A percentile compares a stretch with the other conserved stretches of the same genome.
phyloP scores from a whole-genome alignment of 2,797 vertebrate species.

The Lophotriccus pileatus region DNA sequence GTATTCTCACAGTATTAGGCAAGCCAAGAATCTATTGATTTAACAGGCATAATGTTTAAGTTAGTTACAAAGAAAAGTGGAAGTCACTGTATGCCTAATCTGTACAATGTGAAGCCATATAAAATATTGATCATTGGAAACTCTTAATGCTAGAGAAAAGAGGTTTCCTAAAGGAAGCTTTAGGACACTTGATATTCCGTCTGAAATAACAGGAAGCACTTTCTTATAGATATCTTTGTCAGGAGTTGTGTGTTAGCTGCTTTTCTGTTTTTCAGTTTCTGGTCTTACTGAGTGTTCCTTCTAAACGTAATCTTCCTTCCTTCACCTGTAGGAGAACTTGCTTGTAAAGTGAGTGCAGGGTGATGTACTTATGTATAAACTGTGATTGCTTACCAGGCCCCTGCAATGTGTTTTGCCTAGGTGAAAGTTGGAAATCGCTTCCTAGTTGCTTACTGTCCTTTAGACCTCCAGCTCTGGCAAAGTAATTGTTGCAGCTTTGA shows the following conservation, averaged over 20 bases:
- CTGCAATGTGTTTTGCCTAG: not conserved
- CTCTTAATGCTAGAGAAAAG: not conserved
- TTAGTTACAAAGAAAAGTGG: not conserved
- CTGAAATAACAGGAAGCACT: not conserved
- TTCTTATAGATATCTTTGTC: not conserved
- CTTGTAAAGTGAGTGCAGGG: not conserved
- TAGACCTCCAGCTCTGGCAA: not conserved
- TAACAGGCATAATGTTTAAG: not conserved
- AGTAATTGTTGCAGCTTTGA: not conserved
- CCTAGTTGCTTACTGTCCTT: not conserved
- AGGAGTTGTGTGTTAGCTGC: not conserved
- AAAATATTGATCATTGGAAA: not conserved
- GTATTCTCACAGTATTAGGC: not conserved
- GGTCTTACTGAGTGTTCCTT: not conserved
- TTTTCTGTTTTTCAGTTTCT: not conserved
- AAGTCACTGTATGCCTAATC: not conserved
- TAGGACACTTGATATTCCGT: not conserved
- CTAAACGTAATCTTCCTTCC: not conserved
- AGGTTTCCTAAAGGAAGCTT: not conserved
- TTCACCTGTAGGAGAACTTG: not conserved
- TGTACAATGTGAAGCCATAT: not conserved
- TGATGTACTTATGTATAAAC: not conserved
- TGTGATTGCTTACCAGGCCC: not conserved
- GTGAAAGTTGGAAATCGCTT: not conserved
- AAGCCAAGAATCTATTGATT: not conserved